Evolutionary conservation across 2,113 vertebrate genomes (phyloP), one percentile per base, ranked within the genome.

Genomic region (Hemichromis elongatus): DNA sequence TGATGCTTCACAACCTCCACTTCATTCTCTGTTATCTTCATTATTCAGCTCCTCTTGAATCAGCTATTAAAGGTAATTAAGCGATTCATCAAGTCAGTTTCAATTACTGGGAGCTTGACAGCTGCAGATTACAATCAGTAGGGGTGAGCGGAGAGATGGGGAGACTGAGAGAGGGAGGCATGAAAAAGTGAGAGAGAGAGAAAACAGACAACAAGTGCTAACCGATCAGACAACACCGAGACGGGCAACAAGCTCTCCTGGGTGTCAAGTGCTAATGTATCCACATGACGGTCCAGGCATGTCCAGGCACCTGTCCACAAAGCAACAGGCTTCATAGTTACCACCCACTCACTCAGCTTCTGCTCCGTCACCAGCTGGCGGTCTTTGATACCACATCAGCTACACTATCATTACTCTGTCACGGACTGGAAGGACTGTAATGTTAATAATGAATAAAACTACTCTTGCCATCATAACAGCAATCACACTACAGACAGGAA

Each of bases 21-120:
- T 94, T 94, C 95, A 92, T 92, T 79, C 88, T 87, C 92, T 89
- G 96, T 96, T 97, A 97, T 97, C 97, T 97, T 97, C 96, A 95
- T 97, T 96, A 95, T 96, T 97, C 97, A 97, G 96, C 95, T 97
- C 96, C 95, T 95, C 93, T 97, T 96, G 95, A 97, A 96, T 97
- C 96, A 96, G 97, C 96, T 97, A 97, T 97, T 97, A 97, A 96
- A 96, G 96, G 96, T 97, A 98, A 98, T 97, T 97, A 97, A 98
- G 97, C 96, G 96, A 98, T 98, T 98, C 96, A 98, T 98, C 97
- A 98, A 97, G 96, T 95, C 96, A 95, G 96, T 98, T 97, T 97
- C 97, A 98, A 98, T 98, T 98, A 97, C 97, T 95, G 89, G 96
- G 96, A 96, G 95, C 94, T 93, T 97, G 97, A 97, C 97, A 98